Evolutionary conservation across 2,888 invertebrate genomes (phyloP).

Genomic region (Taenaris catops): DNA sequence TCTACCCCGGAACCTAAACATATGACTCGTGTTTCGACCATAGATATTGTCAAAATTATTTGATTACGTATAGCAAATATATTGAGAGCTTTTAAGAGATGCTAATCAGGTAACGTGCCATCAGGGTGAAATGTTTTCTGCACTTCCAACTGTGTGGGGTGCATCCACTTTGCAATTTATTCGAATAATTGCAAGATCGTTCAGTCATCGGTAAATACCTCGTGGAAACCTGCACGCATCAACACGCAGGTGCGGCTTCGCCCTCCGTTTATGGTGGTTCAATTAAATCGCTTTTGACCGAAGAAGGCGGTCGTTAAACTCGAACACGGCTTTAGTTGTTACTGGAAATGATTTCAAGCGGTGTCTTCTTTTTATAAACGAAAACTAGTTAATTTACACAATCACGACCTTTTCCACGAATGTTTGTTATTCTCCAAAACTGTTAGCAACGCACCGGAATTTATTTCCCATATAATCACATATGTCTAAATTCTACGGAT

Average conservation of each 20-base stretch:
- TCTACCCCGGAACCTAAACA: no score
- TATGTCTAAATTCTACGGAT: no score
- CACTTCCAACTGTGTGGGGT: slow-evolving; percentile 9
- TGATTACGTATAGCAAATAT: no score
- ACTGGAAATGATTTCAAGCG: slow-evolving; percentile 28
- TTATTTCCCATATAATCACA: no score
- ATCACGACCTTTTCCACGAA: no score
- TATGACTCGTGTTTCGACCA: no score
- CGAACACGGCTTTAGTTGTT: slow-evolving; percentile 26
- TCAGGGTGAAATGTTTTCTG: slow-evolving; percentile 1
- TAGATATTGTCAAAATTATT: no score
- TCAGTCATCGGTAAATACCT: slow-evolving; percentile 29
- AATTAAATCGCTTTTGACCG: slow-evolving; percentile 69
- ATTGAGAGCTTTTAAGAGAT: no score
- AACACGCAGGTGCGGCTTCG: slow-evolving; percentile 44
- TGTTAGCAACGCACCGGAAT: no score
- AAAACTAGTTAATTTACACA: no score
- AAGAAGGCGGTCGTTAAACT: slow-evolving; percentile 43
- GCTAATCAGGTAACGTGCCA: no score
- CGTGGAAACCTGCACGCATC: slow-evolving; percentile 30
- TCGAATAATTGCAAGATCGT: slow-evolving; percentile 17
- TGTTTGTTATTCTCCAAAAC: no score
- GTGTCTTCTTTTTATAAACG: neutral
- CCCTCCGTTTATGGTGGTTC: slow-evolving; percentile 57
- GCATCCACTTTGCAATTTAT: slow-evolving; percentile 13